phyloP scores from a whole-genome alignment of 2,888 invertebrate species.

The Lasioglossum villosulum region DNA sequence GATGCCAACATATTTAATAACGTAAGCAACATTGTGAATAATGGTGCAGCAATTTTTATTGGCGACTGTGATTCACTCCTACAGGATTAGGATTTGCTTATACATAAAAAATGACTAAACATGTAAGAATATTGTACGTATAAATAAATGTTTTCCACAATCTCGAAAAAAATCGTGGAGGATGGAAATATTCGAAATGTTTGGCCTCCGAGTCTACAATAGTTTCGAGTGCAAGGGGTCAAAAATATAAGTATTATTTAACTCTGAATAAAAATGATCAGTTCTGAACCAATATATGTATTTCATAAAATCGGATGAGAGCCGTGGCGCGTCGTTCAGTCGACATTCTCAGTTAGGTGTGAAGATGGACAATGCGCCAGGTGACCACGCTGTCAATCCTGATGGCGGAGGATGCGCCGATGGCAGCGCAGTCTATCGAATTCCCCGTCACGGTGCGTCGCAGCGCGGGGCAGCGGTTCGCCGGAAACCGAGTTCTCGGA shows the following conservation, averaged over 20 bases:
- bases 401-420: background rate
- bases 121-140: too few relatives aligned
- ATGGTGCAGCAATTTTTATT: too few relatives aligned
- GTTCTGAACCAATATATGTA: background rate
- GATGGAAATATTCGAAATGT: too few relatives aligned
- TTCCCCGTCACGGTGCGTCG: background rate
- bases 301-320: background rate
- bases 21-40: too few relatives aligned
- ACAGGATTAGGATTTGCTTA: too few relatives aligned
- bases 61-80: too few relatives aligned
- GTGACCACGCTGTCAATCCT: background rate
- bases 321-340: background rate
- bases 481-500: constrained; percentile 42
- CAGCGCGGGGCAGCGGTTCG: background rate
- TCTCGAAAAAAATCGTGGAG: too few relatives aligned
- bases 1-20: too few relatives aligned
- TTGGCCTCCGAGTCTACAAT: too few relatives aligned
- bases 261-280: background rate
- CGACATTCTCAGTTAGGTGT: background rate
- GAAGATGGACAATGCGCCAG: background rate
- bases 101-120: too few relatives aligned
- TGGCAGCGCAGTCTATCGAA: constrained; percentile 1
- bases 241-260: background rate
- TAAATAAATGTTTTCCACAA: too few relatives aligned
- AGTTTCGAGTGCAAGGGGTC: background rate